These are phyloP conservation scores for Ceratoteleas bidentatus DNA, from an alignment of 1,140 invertebrate genomes.

Conservation along the genomic window DNA sequence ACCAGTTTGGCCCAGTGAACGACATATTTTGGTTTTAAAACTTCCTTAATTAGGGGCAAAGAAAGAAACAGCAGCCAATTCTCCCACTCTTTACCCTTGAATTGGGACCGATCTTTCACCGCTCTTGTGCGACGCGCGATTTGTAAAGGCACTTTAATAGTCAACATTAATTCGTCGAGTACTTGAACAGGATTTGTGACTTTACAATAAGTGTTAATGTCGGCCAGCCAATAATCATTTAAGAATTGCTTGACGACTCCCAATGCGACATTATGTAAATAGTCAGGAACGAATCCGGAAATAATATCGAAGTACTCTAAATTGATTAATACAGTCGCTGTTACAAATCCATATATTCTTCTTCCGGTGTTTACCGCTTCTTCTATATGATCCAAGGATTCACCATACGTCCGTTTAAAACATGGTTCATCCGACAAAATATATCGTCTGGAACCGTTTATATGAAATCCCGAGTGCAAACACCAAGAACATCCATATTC, in stretches of 20 bases:
- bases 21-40: conserved; percentile 12
- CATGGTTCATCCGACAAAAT: background rate
- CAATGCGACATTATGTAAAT: background rate
- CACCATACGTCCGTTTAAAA: background rate
- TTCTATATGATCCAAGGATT: background rate
- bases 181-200: background rate
- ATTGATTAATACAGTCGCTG: background rate
- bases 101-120: background rate
- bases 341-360: background rate
- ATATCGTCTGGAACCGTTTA: background rate
- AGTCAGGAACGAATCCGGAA: background rate
- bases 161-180: background rate
- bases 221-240: background rate
- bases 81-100: conserved; percentile 29
- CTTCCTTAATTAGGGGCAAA: conserved; percentile 3
- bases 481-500: background rate
- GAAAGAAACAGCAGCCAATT: conserved; percentile 17
- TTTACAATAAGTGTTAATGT: background rate
- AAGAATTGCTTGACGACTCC: background rate
- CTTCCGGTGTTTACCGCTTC: background rate
- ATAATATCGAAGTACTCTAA: background rate
- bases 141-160: conserved; percentile 1
- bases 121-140: background rate
- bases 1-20: conserved; percentile 40
- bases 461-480: background rate